Evolutionary conservation across 1,140 invertebrate genomes (phyloP).

Genomic region (Leguminivora glycinivorella): DNA sequence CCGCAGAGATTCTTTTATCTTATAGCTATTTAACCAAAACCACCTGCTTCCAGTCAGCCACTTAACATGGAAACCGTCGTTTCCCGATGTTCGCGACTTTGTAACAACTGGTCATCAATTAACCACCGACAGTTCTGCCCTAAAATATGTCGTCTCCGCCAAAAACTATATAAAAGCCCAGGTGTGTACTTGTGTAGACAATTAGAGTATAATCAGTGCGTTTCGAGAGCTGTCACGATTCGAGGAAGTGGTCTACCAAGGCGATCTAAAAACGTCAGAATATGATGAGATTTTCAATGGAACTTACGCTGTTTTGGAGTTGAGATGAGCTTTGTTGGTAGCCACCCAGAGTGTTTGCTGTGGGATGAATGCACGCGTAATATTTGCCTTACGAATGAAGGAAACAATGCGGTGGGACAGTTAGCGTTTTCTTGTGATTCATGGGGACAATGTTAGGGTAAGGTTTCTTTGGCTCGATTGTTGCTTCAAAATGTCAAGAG

Average conservation of each 20-base stretch:
- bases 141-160: slow-evolving; percentile 60
- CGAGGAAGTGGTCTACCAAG: background rate
- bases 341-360: slow-evolving; percentile 75
- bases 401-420: slow-evolving; percentile 72
- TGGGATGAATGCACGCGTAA: slow-evolving; percentile 64
- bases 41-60: background rate
- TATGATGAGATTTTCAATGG: slow-evolving; percentile 49
- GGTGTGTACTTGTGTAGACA: slow-evolving; percentile 70
- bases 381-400: slow-evolving; percentile 74
- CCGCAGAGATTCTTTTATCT: background rate
- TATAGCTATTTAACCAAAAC: background rate
- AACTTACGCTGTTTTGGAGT: slow-evolving; percentile 7
- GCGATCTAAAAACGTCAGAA: slow-evolving; percentile 33
- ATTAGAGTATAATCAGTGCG: slow-evolving; percentile 75
- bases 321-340: slow-evolving; percentile 64
- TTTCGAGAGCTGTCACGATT: slow-evolving; percentile 71
- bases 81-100: slow-evolving; percentile 48
- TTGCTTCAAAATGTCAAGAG: background rate
- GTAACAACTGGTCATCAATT: slow-evolving; percentile 68
- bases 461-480: slow-evolving; percentile 33
- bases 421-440: slow-evolving; percentile 62
- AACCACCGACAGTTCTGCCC: slow-evolving; percentile 47
- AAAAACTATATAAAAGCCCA: slow-evolving; percentile 71
- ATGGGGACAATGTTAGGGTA: slow-evolving; percentile 55
- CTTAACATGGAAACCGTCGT: slow-evolving; percentile 17